phyloP scores from a whole-genome alignment of 2,797 vertebrate genomes.

The Pantherophis vulpinus region DNA sequence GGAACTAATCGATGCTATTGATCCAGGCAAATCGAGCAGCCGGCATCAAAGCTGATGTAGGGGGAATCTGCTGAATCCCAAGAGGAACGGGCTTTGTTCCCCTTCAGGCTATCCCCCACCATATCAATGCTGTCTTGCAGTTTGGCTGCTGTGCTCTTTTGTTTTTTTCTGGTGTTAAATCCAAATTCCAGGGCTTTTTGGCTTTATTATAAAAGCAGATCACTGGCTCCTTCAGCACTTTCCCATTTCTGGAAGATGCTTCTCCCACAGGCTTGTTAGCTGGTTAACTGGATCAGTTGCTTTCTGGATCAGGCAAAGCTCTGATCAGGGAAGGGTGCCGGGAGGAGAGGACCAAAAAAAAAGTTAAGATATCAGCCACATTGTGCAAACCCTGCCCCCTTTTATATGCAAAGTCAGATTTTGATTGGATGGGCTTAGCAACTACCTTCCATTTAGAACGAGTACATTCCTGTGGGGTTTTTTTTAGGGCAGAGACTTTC shows the following conservation, averaged over 20 bases:
- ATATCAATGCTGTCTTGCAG: neutral
- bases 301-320: neutral
- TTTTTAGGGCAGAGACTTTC: neutral
- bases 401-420: neutral
- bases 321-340: neutral
- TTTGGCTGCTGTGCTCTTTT: neutral
- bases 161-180: neutral
- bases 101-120: neutral
- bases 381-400: neutral
- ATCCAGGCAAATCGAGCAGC: conserved; percentile 47
- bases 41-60: neutral
- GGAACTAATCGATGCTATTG: conserved; percentile 56
- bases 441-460: neutral
- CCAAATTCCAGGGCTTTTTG: neutral
- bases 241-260: neutral
- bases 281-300: neutral
- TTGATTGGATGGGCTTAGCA: neutral
- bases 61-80: neutral
- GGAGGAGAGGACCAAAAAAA: neutral
- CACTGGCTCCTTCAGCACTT: neutral
- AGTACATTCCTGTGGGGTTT: neutral
- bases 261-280: neutral
- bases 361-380: neutral
- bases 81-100: neutral
- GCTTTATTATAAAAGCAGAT: neutral